Evolutionary conservation across 2,797 vertebrate species (phyloP).

Genomic region (Rachycentron canadum): DNA sequence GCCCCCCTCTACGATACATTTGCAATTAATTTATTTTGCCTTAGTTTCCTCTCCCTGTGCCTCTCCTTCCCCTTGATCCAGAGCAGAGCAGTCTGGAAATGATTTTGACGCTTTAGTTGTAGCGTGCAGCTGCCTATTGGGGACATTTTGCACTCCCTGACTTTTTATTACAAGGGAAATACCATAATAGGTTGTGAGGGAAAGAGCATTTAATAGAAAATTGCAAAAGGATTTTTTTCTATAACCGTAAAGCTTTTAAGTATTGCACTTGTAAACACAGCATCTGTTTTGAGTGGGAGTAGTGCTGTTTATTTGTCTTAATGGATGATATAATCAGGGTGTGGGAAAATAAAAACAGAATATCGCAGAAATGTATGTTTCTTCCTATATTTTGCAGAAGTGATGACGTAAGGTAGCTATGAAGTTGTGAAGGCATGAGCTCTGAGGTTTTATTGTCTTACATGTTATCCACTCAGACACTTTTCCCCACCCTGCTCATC

Average conservation of each 20-base stretch:
- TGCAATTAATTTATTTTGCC: conserved; percentile 86
- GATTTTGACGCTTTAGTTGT: conserved; percentile 82
- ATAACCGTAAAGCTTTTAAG: conserved; percentile 64
- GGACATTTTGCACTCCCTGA: conserved; percentile 80
- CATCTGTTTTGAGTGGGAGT: conserved; percentile 50
- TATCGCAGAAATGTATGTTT: not conserved
- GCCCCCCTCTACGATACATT: conserved; percentile 76
- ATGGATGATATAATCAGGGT: conserved; percentile 55
- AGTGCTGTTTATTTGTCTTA: conserved; percentile 57
- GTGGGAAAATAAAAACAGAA: conserved; percentile 29
- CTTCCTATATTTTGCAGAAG: conserved; percentile 36
- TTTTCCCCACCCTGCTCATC: conserved; percentile 58
- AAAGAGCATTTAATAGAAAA: conserved; percentile 55
- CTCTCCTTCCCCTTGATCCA: conserved; percentile 78
- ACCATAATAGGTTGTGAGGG: conserved; percentile 55
- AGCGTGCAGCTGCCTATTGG: conserved; percentile 79
- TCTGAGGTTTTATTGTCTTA: conserved; percentile 53
- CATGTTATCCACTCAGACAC: conserved; percentile 67
- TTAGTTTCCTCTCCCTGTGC: conserved; percentile 67
- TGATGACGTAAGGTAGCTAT: conserved; percentile 44
- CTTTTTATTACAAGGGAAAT: conserved; percentile 77
- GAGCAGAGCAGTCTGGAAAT: conserved; percentile 80
- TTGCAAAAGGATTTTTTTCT: conserved; percentile 51
- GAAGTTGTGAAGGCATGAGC: conserved; percentile 53
- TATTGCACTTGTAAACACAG: conserved; percentile 60